Base-by-base conservation (phyloP, 2,113 vertebrate species). In the Pycnonotus jocosus region DNA sequence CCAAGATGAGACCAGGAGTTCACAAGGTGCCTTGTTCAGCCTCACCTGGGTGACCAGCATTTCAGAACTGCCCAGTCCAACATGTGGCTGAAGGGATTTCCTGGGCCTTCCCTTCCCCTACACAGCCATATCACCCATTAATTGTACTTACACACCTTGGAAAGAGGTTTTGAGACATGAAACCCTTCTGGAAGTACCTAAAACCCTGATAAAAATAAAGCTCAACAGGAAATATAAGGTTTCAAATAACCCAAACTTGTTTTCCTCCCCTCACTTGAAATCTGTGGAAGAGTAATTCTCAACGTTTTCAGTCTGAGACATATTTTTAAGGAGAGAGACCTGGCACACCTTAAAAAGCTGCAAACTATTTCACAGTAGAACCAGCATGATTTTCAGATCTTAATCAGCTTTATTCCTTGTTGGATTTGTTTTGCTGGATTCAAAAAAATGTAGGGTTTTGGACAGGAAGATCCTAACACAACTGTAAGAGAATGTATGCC, bases 1-100 rank as follows among this genome's bases (percentile, higher is more conserved):
- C 42, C 50, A 83, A 68, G 51, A 40, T 42, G 21, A 76, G 64
- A 82, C 19, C 48, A 79, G 60, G 27, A 93, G 77, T 33, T 80
- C 27, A 2, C 2, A 6, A 0, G 10, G 35, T 45, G 33, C 45
- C 13, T 6, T 3, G 7, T 33, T 27, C 56, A 81, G 30, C 37
- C 47, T 42, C 58, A 79, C 38, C 31, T 53, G 48, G 19, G 38
- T 53, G 38, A 64, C 15, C 47, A 64, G 28, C 37, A 35, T 22
- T 23, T n/a, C 31, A 42, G 24, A 78, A 78, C 11, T 53, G 60
- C 58, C 53, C 19, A 53, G 37, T 12, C 44, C 50, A 77, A 15
- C 27, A 40, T 0, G 1, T 12, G 50, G 28, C 9, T 50, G 31
- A 38, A 9, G 18, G 33, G 27, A 48, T 18, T n/a, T 68, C 51